A percentile compares a stretch with the other conserved stretches of the same genome.
Conservation (phyloP, 2,113 vertebrate genomes). For the Pavo muticus region DNA sequence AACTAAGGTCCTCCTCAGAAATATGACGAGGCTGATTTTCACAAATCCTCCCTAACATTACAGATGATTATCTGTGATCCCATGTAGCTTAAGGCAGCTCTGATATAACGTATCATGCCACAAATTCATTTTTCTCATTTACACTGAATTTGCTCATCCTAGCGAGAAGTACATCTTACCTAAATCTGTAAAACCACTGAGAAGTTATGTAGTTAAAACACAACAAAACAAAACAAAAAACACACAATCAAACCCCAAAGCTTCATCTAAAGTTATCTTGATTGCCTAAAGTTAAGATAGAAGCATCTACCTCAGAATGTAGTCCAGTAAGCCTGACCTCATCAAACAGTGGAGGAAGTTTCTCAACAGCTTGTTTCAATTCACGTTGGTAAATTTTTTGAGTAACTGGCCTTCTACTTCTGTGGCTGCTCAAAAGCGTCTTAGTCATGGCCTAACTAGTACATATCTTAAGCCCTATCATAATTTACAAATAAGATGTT, state of each 20-base stretch:
- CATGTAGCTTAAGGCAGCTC: not conserved
- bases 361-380: not conserved
- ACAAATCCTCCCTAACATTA: not conserved
- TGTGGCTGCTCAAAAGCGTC: not conserved
- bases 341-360: not conserved
- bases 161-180: not conserved
- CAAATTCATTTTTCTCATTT: not conserved
- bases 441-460: not conserved
- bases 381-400: not conserved
- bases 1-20: not conserved
- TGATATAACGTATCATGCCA: not conserved
- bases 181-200: not conserved
- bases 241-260: not conserved
- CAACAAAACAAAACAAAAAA: not conserved
- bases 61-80: not conserved
- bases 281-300: not conserved
- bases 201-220: not conserved
- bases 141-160: not conserved
- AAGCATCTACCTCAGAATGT: not conserved
- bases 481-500: not conserved
- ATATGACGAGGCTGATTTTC: not conserved
- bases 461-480: not conserved
- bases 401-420: not conserved
- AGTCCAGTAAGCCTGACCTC: not conserved
- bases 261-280: not conserved